These are phyloP conservation scores for Heterodera filipjevi DNA, from an alignment of 2,888 invertebrate species.

Conservation along the genomic window DNA sequence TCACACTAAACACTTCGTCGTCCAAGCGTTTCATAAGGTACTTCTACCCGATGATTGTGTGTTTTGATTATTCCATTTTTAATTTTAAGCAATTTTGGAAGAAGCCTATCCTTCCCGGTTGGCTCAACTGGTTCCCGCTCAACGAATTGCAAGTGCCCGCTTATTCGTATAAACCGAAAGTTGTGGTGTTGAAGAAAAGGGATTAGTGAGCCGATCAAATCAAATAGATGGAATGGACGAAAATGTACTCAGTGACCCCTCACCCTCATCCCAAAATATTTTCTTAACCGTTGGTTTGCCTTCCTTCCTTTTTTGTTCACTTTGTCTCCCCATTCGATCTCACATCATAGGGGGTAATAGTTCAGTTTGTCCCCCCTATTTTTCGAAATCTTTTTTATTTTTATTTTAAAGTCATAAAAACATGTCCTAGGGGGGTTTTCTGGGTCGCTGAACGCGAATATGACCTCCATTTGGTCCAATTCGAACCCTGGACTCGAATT, in stretches of 20 bases:
- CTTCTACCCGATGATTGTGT: no score
- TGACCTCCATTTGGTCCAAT: no score
- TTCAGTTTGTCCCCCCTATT: no score
- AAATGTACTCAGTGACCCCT: neutral
- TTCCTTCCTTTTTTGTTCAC: neutral
- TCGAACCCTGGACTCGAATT: no score
- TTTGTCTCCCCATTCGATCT: neutral
- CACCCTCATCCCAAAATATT: no score
- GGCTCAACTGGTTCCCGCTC: neutral
- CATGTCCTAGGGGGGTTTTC: no score
- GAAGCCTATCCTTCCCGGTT: neutral
- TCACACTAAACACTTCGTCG: conserved; percentile 47
- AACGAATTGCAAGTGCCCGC: conserved; percentile 1
- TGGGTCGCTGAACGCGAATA: no score
- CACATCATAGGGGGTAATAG: no score
- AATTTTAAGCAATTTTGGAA: conserved; percentile 9
- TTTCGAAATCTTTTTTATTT: no score
- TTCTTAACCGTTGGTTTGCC: neutral
- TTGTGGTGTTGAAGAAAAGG: conserved; percentile 9
- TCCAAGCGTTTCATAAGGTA: conserved; percentile 46
- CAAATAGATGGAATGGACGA: neutral
- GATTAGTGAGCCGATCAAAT: neutral
- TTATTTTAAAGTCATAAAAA: no score
- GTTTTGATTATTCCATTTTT: conserved; percentile 11
- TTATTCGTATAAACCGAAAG: neutral